Evolutionary conservation across 2,888 invertebrate species (phyloP).

Genomic region (Sericinus montela): DNA sequence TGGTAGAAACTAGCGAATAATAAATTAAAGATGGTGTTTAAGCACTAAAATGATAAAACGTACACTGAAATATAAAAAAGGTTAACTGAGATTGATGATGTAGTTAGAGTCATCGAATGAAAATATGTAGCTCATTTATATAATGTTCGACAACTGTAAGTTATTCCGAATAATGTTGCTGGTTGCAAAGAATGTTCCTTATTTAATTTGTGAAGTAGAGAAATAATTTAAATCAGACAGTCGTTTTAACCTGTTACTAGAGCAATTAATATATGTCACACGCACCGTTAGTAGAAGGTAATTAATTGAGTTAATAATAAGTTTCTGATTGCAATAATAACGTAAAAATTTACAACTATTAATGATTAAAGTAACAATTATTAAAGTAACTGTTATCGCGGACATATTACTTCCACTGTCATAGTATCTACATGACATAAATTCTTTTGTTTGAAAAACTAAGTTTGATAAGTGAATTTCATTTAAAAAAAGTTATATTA

Average conservation of each 20-base stretch:
- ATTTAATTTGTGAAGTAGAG: slow-evolving; percentile 13
- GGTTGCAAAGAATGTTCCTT: not conserved
- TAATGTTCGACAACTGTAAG: slow-evolving; percentile 3
- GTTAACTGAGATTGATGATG: slow-evolving; percentile 13
- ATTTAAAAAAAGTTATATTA: too few relatives aligned
- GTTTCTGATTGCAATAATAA: slow-evolving; percentile 21
- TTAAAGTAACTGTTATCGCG: too few relatives aligned
- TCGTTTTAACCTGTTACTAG: slow-evolving; percentile 1
- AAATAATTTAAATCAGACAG: slow-evolving; percentile 11
- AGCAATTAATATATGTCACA: slow-evolving; percentile 23
- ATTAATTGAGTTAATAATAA: slow-evolving; percentile 25
- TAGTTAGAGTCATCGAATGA: not conserved
- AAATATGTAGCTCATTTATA: slow-evolving; percentile 2
- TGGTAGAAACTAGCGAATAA: too few relatives aligned
- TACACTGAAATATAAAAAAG: slow-evolving; percentile 2
- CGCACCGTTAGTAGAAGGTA: slow-evolving; percentile 20
- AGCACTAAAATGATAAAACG: not conserved
- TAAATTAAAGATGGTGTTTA: too few relatives aligned
- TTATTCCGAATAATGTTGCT: slow-evolving; percentile 10
- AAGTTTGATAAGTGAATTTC: too few relatives aligned
- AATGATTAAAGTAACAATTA: too few relatives aligned
- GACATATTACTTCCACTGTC: too few relatives aligned
- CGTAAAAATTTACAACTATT: too few relatives aligned
- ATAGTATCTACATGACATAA: too few relatives aligned
- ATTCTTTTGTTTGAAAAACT: too few relatives aligned